phyloP scores from a whole-genome alignment of 2,113 vertebrate genomes.

The Brienomyrus longianalis region DNA sequence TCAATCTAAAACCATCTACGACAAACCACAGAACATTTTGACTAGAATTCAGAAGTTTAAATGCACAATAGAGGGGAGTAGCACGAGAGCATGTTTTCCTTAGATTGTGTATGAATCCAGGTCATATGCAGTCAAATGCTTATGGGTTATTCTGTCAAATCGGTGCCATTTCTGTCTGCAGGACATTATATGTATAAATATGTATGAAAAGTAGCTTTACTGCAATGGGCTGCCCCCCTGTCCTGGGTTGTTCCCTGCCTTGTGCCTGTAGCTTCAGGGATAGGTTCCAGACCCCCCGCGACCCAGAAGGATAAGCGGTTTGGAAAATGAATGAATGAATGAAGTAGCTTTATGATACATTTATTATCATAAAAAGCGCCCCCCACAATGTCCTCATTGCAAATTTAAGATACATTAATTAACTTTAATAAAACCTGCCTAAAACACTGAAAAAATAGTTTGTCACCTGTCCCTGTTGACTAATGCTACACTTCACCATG shows the following conservation, averaged over 20 bases:
- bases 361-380: neutral
- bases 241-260: no score
- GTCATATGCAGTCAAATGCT: constrained; percentile 27
- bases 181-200: neutral
- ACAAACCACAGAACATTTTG: constrained; percentile 45
- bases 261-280: no score
- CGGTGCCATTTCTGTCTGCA: neutral
- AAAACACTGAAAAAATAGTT: neutral
- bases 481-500: neutral
- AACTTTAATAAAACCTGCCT: neutral
- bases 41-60: constrained; percentile 43
- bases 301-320: no score
- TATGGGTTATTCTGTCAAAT: neutral
- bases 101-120: constrained; percentile 20
- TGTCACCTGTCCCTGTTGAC: neutral
- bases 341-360: neutral
- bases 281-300: no score
- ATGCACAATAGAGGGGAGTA: constrained; percentile 47
- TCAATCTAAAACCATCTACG: constrained; percentile 72
- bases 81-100: constrained; percentile 10
- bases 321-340: no score
- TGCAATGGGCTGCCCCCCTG: no score
- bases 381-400: neutral
- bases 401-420: neutral
- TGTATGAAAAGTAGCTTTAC: neutral